A percentile compares a stretch with the other conserved stretches of the same genome.
Conservation (phyloP, 1,140 invertebrate species). For the Diuraphis noxia region DNA sequence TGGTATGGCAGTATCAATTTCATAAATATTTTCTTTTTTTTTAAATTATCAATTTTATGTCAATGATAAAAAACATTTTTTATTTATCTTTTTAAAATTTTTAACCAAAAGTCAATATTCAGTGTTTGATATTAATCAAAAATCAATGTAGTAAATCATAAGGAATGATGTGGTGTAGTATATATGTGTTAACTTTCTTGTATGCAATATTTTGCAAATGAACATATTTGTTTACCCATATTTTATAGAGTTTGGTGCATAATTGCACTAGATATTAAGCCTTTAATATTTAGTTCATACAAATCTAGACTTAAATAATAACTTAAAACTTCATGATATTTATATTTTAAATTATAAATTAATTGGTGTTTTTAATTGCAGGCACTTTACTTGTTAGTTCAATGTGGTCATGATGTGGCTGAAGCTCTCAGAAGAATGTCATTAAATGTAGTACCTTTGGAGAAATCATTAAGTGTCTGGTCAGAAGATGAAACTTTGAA, state of each 20-base stretch:
- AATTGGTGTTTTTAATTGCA: conserved; percentile 60
- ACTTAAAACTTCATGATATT: background rate
- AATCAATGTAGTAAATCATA: no score
- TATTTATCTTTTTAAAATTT: no score
- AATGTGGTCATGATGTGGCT: conserved; percentile 92
- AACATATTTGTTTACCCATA: background rate
- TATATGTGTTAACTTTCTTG: no score
- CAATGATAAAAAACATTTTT: no score
- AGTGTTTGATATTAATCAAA: background rate
- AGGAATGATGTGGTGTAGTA: no score
- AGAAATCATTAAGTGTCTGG: conserved; percentile 84
- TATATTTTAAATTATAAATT: background rate
- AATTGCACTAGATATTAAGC: background rate
- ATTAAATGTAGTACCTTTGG: conserved; percentile 74
- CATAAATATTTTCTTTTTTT: background rate
- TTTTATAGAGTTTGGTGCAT: background rate
- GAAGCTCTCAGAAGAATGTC: conserved; percentile 85
- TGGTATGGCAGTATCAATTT: background rate
- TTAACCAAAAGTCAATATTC: background rate
- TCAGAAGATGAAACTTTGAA: conserved; percentile 96
- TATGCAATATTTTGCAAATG: background rate
- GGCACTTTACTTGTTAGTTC: conserved; percentile 86
- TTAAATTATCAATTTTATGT: background rate
- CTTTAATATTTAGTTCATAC: background rate
- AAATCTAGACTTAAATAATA: background rate